Evolutionary conservation across 1,140 invertebrate species (phyloP).

Genomic region (Rhyzopertha dominica): DNA sequence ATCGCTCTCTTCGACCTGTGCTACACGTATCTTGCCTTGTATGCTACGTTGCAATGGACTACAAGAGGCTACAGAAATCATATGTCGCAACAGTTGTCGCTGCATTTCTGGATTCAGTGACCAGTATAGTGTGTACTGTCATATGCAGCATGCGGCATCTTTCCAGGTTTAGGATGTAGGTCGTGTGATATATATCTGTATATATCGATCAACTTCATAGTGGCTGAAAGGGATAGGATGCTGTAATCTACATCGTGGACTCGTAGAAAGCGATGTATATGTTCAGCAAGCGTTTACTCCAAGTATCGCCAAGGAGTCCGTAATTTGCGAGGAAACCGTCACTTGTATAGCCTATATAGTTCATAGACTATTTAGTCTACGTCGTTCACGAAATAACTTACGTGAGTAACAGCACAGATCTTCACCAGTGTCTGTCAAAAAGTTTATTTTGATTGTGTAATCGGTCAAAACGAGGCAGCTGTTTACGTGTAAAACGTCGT

Average conservation of each 20-base stretch:
- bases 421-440: conserved; percentile 31
- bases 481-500: not conserved
- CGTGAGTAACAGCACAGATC: conserved; percentile 30
- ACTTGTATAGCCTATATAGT: conserved; percentile 41
- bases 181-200: conserved; percentile 32
- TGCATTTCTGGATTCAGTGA: conserved; percentile 34
- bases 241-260: too few relatives aligned
- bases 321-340: too few relatives aligned
- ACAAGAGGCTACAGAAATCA: too few relatives aligned
- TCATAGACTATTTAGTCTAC: conserved; percentile 47
- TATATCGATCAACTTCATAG: too few relatives aligned
- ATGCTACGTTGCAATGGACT: too few relatives aligned
- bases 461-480: conserved; percentile 7
- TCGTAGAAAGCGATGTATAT: too few relatives aligned
- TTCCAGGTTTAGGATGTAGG: conserved; percentile 9
- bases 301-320: too few relatives aligned
- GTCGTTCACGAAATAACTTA: conserved; percentile 6
- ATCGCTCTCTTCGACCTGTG: too few relatives aligned
- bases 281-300: too few relatives aligned
- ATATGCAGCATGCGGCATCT: conserved; percentile 6
- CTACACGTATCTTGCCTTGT: too few relatives aligned
- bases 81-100: too few relatives aligned
- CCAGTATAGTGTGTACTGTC: conserved; percentile 19
- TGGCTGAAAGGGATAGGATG: too few relatives aligned
- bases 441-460: conserved; percentile 13